phyloP scores from a whole-genome alignment of 2,888 invertebrate genomes.

The Drosophila tripunctata region DNA sequence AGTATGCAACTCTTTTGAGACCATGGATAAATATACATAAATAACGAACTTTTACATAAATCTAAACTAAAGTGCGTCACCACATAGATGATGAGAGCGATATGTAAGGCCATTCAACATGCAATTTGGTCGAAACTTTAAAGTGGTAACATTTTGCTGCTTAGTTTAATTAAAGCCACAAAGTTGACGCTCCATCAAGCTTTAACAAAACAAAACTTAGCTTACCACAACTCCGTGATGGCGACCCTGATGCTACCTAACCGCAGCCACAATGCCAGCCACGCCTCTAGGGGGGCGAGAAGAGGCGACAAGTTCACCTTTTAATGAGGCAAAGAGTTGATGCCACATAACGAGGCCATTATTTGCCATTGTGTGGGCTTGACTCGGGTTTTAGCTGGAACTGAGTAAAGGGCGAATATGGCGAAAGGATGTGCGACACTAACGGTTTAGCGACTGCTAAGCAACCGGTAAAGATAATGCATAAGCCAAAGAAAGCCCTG shows the following conservation, averaged over 20 bases:
- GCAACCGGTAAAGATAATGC: slow-evolving; percentile 50
- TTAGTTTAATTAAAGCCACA: slow-evolving; percentile 30
- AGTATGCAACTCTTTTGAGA: too few relatives aligned
- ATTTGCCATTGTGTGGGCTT: slow-evolving; percentile 55
- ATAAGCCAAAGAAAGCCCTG: slow-evolving; percentile 18
- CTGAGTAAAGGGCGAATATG: background rate
- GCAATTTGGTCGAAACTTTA: background rate
- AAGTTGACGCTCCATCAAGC: slow-evolving; percentile 39
- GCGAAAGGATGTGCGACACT: slow-evolving; percentile 7
- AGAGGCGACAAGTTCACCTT: slow-evolving; percentile 63
- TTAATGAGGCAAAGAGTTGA: slow-evolving; percentile 77
- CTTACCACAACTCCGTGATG: slow-evolving; percentile 3
- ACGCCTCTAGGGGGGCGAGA: slow-evolving; percentile 12
- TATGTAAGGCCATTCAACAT: slow-evolving; percentile 1
- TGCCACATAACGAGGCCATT: slow-evolving; percentile 74
- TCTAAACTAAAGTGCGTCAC: background rate
- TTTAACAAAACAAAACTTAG: slow-evolving; percentile 40
- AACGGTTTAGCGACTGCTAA: slow-evolving; percentile 42
- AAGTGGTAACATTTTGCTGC: background rate
- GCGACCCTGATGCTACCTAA: slow-evolving; percentile 13
- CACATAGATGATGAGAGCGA: background rate
- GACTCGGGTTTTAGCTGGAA: background rate
- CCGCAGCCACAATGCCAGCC: slow-evolving; percentile 47
- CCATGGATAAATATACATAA: too few relatives aligned
- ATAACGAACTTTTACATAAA: too few relatives aligned